phyloP scores from a whole-genome alignment of 2,888 invertebrate genomes.

The Pristionchus arcanus region DNA sequence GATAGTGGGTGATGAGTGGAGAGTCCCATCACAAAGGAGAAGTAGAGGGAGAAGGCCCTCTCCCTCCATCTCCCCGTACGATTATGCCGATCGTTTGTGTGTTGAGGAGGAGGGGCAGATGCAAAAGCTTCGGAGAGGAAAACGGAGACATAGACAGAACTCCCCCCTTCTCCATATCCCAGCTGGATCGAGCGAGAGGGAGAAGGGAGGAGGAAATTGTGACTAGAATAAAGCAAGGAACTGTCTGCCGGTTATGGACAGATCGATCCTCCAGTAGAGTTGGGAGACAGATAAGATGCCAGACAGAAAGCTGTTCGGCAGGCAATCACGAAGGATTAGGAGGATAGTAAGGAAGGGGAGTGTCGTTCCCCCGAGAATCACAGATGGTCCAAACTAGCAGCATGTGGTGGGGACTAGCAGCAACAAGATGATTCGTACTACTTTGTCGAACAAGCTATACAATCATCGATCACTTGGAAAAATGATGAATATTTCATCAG shows the following conservation, averaged over 20 bases:
- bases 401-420: neutral
- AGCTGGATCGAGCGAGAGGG: slow-evolving; percentile 38
- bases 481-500: too few relatives aligned
- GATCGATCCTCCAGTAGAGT: neutral
- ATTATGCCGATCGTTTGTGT: slow-evolving; percentile 52
- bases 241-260: neutral
- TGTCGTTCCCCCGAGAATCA: neutral
- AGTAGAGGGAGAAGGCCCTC: slow-evolving; percentile 27
- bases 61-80: neutral
- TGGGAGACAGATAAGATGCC: neutral
- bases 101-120: slow-evolving; percentile 28
- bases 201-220: slow-evolving; percentile 49
- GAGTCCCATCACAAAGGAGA: slow-evolving; percentile 23
- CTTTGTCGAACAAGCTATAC: too few relatives aligned
- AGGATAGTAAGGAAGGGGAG: neutral
- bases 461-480: too few relatives aligned
- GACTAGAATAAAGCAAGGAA: neutral
- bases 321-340: neutral
- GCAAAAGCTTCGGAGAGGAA: slow-evolving; percentile 26
- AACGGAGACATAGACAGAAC: slow-evolving; percentile 19
- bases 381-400: neutral
- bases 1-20: slow-evolving; percentile 32
- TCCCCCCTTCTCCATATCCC: neutral
- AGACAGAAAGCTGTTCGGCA: neutral
- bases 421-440: neutral